Base-by-base conservation (phyloP, 1,140 invertebrate species). In the Drosophila serrata region DNA sequence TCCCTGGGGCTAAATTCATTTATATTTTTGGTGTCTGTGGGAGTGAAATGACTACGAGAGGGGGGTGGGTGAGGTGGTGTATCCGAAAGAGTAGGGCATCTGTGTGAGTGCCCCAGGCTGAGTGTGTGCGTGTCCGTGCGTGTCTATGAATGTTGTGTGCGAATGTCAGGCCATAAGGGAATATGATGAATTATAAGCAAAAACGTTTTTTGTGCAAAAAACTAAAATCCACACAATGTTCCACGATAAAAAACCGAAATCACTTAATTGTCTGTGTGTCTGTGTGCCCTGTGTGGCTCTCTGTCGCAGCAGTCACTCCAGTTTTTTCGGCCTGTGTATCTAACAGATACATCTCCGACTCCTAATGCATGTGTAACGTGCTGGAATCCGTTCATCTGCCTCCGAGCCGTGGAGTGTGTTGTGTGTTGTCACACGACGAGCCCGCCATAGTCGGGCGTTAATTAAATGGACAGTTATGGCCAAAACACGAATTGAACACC, bases 171-270 rank as follows among this genome's bases (percentile, higher is more conserved):
- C 69, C 79, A 87, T 75, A 82, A 68, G 75, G 65, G 75, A 86
- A 78, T 87, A 87, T 86, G 82, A 86, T 86, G 82, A 86, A 86
- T 86, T 86, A 86, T 86, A 72, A 57, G 82, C 63, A 60, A 58
- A 59, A 60, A 81, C 51, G 56, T 31, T 76, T 59, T 76, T 58
- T 29, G 45, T 56, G 58, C 40, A 77, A 60, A 76, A 60, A 60
- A 78, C 48, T 51, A 69, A 78, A 77, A 78, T 69, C 57, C 56
- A 76, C 62, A 74, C 84, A 85, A 74, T 84, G 70, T 84, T 85
- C 39, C 77, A 64, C 77, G 73, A 70, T 49, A 69, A 82, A 88
- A 80, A 55, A 80, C 76, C 68, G 65, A 79, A 87, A 88, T 88
- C 82, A 87, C 76, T 74, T 80, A 88, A 74, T 77, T 87, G 79